Base-by-base conservation (phyloP, 2,113 vertebrate genomes). In the Verasper variegatus region DNA sequence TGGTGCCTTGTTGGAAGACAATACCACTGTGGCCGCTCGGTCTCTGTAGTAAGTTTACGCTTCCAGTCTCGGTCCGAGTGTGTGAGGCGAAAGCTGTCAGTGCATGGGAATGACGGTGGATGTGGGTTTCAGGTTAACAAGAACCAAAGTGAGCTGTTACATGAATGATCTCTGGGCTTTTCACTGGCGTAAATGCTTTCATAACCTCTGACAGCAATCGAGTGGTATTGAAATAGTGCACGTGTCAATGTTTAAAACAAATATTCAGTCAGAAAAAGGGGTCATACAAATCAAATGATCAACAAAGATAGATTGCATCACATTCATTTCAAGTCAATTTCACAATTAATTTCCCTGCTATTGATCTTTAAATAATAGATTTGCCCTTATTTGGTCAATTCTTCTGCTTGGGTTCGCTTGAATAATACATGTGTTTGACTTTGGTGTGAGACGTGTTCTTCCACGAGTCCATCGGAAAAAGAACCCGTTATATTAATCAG, bases 1-100 rank as follows among this genome's bases (percentile, higher is more conserved):
- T 61, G 57, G 67, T 70, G 23, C 66, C 69, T 55, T 67, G 51
- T 79, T 83, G 35, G 74, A 89, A 83, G 85, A 88, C 56, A 61
- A 85, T 42, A 56, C 55, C 2, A 59, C 78, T 63, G 37, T 63
- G 60, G 83, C 37, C 24, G 73, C 61, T 79, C 45, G 61, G 76
- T 10, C 68, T 10, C 68, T 5, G 4, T 69, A 55, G 20, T 21
- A 23, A 42, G 71, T 54, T 67, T 45, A 65, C 45, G 14, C 3
- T 21, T 75, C 62, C 58, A 76, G 1, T 78, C 65, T 76, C 58
- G 57, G 49, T 31, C 5, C 56, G 9, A 61, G 3, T 45, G 60
- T 76, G 56, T 26, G 70, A 83, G 78, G 57, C 17, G 14, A 51
- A 1, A 3, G 4, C 51, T 54, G 51, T 54, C 51, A 2, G 51